A percentile compares a stretch with the other conserved stretches of the same genome.
phyloP scores from a whole-genome alignment of 2,113 vertebrate species.

The Chascanopsetta lugubris region DNA sequence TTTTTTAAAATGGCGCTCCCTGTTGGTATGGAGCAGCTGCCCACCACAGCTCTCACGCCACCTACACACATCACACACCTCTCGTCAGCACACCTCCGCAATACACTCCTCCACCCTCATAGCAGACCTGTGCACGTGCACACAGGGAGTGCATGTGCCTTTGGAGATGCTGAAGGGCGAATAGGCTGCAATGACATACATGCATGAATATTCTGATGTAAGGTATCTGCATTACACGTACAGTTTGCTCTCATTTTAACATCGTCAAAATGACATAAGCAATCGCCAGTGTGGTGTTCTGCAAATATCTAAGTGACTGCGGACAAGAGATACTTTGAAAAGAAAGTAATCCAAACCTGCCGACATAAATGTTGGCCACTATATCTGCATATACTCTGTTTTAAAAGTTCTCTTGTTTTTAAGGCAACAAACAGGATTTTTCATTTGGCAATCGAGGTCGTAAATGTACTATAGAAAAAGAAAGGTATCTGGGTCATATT shows the following conservation, averaged over 20 bases:
- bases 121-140: slow-evolving; percentile 15
- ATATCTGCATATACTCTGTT: too few relatives aligned
- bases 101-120: slow-evolving; percentile 32
- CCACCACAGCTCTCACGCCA: slow-evolving; percentile 54
- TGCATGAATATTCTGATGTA: background rate
- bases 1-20: slow-evolving; percentile 51
- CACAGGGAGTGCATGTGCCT: slow-evolving; percentile 11
- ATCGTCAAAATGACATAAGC: background rate
- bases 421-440: too few relatives aligned
- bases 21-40: slow-evolving; percentile 47
- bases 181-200: background rate
- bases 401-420: too few relatives aligned
- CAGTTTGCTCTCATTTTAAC: slow-evolving; percentile 5
- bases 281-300: slow-evolving; percentile 1
- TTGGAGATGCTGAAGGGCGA: slow-evolving; percentile 2
- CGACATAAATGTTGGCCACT: too few relatives aligned
- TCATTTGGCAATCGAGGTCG: too few relatives aligned
- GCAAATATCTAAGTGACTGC: slow-evolving; percentile 1
- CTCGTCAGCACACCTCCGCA: slow-evolving; percentile 27
- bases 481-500: background rate
- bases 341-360: background rate
- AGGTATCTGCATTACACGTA: too few relatives aligned
- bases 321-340: slow-evolving; percentile 1
- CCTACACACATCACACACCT: slow-evolving; percentile 59
- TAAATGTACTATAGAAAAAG: background rate